phyloP scores from a whole-genome alignment of 2,113 vertebrate genomes.

The Arothron firmamentum region DNA sequence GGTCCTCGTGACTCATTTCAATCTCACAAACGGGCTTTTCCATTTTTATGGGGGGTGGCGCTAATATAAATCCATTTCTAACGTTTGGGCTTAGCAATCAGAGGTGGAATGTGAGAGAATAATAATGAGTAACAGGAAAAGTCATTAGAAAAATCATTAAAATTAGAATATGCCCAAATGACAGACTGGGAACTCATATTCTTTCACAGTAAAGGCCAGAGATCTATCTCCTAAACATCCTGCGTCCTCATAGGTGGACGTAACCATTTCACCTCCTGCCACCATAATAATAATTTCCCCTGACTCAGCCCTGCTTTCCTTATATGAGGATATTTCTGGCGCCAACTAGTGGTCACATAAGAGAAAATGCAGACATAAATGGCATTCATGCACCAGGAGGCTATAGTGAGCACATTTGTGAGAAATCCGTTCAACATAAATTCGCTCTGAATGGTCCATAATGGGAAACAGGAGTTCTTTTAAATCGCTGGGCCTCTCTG shows the following conservation, averaged over 20 bases:
- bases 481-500: background rate
- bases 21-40: background rate
- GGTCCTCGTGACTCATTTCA: background rate
- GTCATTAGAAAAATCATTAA: background rate
- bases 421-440: background rate
- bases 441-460: background rate
- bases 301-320: too few species aligned
- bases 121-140: background rate
- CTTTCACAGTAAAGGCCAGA: too few species aligned
- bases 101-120: background rate
- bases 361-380: too few species aligned
- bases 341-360: too few species aligned
- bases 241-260: too few species aligned
- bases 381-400: background rate
- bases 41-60: background rate
- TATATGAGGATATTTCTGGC: too few species aligned
- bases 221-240: background rate
- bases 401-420: background rate
- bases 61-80: conserved; percentile 3
- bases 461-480: conserved; percentile 1
- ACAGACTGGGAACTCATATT: background rate
- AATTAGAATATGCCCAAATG: background rate
- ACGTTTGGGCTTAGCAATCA: conserved; percentile 1
- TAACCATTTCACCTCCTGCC: too few species aligned
- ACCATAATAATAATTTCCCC: too few species aligned